A percentile compares a stretch with the other conserved stretches of the same genome.
Evolutionary conservation across 2,113 vertebrate genomes (phyloP).

Genomic region (Leptobrachium leishanense): DNA sequence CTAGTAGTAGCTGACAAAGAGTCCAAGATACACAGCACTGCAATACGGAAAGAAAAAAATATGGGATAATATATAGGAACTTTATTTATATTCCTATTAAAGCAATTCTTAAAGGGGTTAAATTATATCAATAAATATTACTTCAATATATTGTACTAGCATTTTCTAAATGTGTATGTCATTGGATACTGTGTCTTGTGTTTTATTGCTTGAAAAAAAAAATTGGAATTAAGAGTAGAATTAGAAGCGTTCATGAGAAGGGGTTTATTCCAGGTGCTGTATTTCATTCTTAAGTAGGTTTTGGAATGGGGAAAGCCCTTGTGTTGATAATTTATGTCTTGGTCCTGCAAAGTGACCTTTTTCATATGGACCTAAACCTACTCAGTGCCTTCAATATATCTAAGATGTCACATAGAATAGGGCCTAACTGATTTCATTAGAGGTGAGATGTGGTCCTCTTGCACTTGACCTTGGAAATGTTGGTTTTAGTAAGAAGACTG

Average conservation of each 20-base stretch:
- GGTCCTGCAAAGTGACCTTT: conserved; percentile 77
- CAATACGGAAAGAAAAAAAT: no score
- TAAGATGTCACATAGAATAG: conserved; percentile 74
- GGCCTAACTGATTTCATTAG: conserved; percentile 79
- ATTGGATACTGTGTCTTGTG: conserved; percentile 34
- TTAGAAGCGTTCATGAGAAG: conserved; percentile 65
- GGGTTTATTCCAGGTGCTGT: conserved; percentile 55
- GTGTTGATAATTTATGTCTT: conserved; percentile 63
- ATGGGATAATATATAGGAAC: no score
- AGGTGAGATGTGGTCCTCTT: conserved; percentile 70
- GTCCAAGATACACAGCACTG: no score
- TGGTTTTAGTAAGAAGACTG: conserved; percentile 71
- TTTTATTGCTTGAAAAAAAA: conserved; percentile 1
- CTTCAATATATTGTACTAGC: conserved; percentile 11
- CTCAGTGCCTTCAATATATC: conserved; percentile 67
- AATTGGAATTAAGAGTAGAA: conserved; percentile 61
- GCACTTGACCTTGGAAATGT: conserved; percentile 72
- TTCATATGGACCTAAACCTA: conserved; percentile 76
- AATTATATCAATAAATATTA: conserved; percentile 50
- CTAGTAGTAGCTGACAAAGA: no score
- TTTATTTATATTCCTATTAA: no score
- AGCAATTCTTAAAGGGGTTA: conserved; percentile 6
- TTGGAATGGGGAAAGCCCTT: conserved; percentile 24
- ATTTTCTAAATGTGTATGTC: conserved; percentile 10
- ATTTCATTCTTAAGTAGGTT: conserved; percentile 68